These are phyloP conservation scores for Propithecus deckenii DNA, from an alignment of 2,797 vertebrate genomes.

Conservation along the genomic window DNA sequence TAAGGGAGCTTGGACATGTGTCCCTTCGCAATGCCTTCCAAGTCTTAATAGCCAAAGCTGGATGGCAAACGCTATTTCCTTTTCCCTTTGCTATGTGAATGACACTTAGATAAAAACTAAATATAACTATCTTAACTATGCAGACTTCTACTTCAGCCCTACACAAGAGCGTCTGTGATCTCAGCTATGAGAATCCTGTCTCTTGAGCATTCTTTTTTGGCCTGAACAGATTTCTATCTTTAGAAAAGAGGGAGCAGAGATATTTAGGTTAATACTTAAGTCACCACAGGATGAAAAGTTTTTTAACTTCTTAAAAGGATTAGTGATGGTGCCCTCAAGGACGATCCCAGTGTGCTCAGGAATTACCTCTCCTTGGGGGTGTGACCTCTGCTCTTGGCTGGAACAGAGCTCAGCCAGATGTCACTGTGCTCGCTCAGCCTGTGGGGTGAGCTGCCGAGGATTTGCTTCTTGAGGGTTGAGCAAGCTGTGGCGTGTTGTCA, in stretches of 20 bases:
- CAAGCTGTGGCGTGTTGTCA: not conserved
- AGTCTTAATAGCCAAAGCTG: not conserved
- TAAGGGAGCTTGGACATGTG: not conserved
- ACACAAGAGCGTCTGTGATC: not conserved
- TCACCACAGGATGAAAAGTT: not conserved
- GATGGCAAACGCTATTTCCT: not conserved
- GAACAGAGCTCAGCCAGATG: not conserved
- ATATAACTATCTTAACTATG: not conserved
- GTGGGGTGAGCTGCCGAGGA: not conserved
- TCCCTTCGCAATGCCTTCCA: not conserved
- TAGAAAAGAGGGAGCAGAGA: slow-evolving; percentile 25
- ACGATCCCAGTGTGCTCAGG: not conserved
- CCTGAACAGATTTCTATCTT: slow-evolving; percentile 33
- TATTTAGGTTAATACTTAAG: not conserved
- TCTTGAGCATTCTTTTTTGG: not conserved
- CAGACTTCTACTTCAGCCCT: not conserved
- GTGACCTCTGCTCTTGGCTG: not conserved
- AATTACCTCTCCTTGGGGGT: not conserved
- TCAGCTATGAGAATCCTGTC: not conserved
- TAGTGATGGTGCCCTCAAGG: not conserved
- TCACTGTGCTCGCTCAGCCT: not conserved
- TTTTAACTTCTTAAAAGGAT: not conserved
- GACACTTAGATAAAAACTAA: not conserved
- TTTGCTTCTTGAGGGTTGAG: not conserved
- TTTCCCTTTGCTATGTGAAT: not conserved